Evolutionary conservation across 64 coral and sea anemone species (phyloP).

Genomic region (Stichodactyla mertensii): DNA sequence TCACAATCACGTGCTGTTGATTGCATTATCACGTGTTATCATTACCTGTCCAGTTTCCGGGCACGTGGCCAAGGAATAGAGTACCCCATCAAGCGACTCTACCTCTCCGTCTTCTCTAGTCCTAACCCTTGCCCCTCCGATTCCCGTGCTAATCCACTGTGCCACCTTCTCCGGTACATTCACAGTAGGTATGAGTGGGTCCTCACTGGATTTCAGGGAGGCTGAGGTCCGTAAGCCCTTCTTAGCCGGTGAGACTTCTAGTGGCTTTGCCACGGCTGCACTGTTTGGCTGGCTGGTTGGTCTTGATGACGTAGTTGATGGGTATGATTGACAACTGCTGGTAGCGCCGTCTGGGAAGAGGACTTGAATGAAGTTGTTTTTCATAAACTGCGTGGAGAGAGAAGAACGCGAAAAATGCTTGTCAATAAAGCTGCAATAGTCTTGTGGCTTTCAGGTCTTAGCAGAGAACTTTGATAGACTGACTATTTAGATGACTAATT

Average conservation of each 20-base stretch:
- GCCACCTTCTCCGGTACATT: slow-evolving; percentile 51
- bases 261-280: slow-evolving; percentile 29
- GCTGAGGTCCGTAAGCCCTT: slow-evolving; percentile 30
- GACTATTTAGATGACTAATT: too few relatives aligned
- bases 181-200: slow-evolving; percentile 48
- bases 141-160: slow-evolving; percentile 69
- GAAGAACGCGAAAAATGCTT: background rate
- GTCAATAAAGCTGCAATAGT: background rate
- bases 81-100: slow-evolving; percentile 43
- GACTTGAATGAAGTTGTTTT: slow-evolving; percentile 63
- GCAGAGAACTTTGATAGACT: too few relatives aligned
- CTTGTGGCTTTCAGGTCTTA: too few relatives aligned
- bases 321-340: slow-evolving; percentile 54
- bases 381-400: slow-evolving; percentile 41
- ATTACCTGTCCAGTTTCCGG: slow-evolving; percentile 78
- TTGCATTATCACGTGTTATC: background rate
- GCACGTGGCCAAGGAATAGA: slow-evolving; percentile 75
- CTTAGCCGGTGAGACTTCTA: slow-evolving; percentile 21
- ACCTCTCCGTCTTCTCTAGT: slow-evolving; percentile 48
- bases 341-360: slow-evolving; percentile 80
- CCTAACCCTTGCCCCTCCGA: slow-evolving; percentile 59
- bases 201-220: slow-evolving; percentile 64
- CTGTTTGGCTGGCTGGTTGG: slow-evolving; percentile 54
- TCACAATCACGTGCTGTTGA: background rate
- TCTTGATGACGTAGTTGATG: background rate